Base-by-base conservation (phyloP, 2,888 invertebrate species). In the Galeruca laticollis region DNA sequence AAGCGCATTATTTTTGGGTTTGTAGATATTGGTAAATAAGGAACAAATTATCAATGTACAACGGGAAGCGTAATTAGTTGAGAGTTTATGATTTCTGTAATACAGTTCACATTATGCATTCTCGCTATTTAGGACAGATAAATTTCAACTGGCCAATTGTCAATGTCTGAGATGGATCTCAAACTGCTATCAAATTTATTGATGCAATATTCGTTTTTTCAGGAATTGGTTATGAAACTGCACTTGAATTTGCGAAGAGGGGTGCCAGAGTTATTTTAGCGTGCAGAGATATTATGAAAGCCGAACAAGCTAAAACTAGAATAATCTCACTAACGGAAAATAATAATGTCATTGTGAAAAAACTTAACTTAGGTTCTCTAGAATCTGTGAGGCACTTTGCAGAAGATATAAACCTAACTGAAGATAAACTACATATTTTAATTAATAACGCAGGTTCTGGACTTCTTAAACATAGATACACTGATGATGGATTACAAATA, bases 381-480 rank as follows among this genome's bases (percentile, higher is more conserved):
- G 74, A 82, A 0, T 89, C 90, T 0, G 86, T 90, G 0, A 85
- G 90, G 59, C 82, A 85, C 20, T 93, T 93, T 81, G 91, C 90
- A 0, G 85, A 88, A 6, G 87, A 88, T 35, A 86, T 92, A 31
- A 86, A 87, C 66, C 81, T 83, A 37, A 81, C 82, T 0, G 89
- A 90, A 80, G 82, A 85, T 0, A 87, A 88, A 75, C 78, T 92
- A 64, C 89, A 92, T 75, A 88, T 91, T 9, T 83, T 92, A 40
- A 86, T 92, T 15, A 90, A 91, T 81, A 92, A 92, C 77, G 91
- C 92, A 0, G 91, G 91, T 0, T 86, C 88, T 0, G 87, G 85
- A 11, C 87, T 87, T 2, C 79, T 86, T 20, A 81, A 82, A 0
- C 81, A 86, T 35, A 82, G 82, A 49, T 81, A 82, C 52, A 90